Percentiles rank a stretch among this genome's conserved stretches.
Conservation (phyloP, 2,113 vertebrate species). For the Todiramphus chloris region DNA sequence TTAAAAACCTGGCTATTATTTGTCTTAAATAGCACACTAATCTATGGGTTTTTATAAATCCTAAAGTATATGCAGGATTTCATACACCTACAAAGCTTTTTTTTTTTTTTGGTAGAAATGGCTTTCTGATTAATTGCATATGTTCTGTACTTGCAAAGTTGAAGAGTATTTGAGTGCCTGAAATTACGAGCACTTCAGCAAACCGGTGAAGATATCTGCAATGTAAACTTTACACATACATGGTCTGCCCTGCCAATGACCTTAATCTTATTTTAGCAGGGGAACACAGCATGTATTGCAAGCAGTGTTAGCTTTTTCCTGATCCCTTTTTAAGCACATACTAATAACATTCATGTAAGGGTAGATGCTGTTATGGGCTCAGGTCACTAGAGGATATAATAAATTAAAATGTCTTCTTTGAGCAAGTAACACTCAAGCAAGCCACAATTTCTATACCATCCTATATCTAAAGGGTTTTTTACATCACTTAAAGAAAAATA, state of each 20-base stretch:
- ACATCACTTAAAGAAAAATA: rapidly evolving
- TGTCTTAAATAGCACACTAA: background rate
- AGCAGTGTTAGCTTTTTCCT: background rate
- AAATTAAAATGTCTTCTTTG: background rate
- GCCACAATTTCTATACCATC: background rate
- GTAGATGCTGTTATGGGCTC: background rate
- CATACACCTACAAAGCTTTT: background rate
- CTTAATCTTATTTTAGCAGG: background rate
- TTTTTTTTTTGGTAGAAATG: background rate
- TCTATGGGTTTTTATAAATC: background rate
- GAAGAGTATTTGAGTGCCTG: background rate
- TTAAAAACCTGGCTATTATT: constrained; percentile 1
- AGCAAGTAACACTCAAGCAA: background rate
- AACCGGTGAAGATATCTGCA: background rate
- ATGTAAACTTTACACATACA: background rate
- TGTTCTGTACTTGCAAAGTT: background rate
- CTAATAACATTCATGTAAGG: background rate
- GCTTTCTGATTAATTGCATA: background rate
- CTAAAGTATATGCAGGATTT: background rate
- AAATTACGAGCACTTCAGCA: background rate
- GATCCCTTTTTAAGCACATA: background rate
- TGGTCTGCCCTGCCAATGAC: constrained; percentile 22
- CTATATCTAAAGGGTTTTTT: background rate
- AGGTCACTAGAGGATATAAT: background rate
- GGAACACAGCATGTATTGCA: background rate